A percentile compares a stretch with the other conserved stretches of the same genome.
Evolutionary conservation across 2,888 invertebrate genomes (phyloP).

Genomic region (Metopia argyrocephala): DNA sequence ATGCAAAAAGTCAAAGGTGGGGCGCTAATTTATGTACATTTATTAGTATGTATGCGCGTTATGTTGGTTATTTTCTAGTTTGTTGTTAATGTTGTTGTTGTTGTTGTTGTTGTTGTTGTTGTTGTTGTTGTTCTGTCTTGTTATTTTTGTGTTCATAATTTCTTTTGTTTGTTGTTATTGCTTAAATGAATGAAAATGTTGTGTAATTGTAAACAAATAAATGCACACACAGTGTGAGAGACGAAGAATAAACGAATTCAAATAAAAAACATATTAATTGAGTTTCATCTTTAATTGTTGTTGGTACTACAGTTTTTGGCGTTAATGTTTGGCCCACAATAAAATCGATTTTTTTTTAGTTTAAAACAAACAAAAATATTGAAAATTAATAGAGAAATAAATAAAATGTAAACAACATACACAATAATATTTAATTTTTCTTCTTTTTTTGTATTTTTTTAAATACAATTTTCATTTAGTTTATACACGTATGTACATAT

Average conservation of each 20-base stretch:
- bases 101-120: slow-evolving; percentile 13
- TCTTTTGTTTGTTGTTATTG: too few species aligned
- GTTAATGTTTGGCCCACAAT: slow-evolving; percentile 30
- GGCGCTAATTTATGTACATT: slow-evolving; percentile 47
- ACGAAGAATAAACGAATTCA: slow-evolving; percentile 9
- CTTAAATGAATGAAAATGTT: slow-evolving; percentile 23
- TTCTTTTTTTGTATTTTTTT: not conserved
- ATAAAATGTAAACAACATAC: slow-evolving; percentile 33
- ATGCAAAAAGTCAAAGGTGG: slow-evolving; percentile 60
- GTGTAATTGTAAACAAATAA: slow-evolving; percentile 9
- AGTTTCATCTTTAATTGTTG: not conserved
- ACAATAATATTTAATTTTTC: slow-evolving; percentile 21
- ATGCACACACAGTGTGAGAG: not conserved
- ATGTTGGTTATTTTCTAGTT: too few species aligned
- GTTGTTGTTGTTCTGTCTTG: not conserved
- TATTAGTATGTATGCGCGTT: too few species aligned
- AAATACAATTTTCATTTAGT: not conserved
- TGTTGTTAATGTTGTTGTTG: too few species aligned
- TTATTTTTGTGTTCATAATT: not conserved
- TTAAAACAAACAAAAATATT: slow-evolving; percentile 8
- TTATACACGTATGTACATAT: too few species aligned
- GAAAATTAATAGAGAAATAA: not conserved
- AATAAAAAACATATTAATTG: too few species aligned
- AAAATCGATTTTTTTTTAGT: slow-evolving; percentile 52
- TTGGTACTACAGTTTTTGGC: not conserved